Evolutionary conservation across 2,888 invertebrate species (phyloP).

Genomic region (Scaptodrosophila latifasciaeformis): DNA sequence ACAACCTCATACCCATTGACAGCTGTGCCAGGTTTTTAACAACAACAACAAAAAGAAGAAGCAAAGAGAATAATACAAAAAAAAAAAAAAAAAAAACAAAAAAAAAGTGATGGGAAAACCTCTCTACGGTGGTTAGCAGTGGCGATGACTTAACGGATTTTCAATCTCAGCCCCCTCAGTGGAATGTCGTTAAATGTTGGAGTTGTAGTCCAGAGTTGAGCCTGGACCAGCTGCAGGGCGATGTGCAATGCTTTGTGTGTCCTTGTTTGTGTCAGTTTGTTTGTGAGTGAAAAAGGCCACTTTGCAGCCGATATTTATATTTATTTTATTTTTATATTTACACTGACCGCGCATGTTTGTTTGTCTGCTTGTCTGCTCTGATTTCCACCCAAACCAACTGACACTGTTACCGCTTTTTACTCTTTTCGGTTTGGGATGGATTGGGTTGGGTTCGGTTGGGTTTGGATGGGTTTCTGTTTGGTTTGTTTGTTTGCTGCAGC

Average conservation of each 20-base stretch:
- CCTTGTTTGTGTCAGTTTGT: not conserved
- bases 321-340: constrained; percentile 65
- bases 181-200: constrained; percentile 1
- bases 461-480: constrained; percentile 12
- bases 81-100: constrained; percentile 11
- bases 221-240: constrained; percentile 7
- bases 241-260: not conserved
- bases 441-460: constrained; percentile 40
- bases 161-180: constrained; percentile 52
- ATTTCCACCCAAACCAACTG: too few relatives aligned
- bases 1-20: constrained; percentile 36
- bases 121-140: constrained; percentile 58
- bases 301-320: constrained; percentile 69
- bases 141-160: constrained; percentile 70
- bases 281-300: constrained; percentile 38
- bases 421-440: constrained; percentile 23
- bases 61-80: constrained; percentile 15
- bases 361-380: constrained; percentile 28
- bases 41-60: constrained; percentile 13
- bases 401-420: too few relatives aligned
- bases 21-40: constrained; percentile 17
- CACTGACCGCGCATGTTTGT: constrained; percentile 52
- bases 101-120: constrained; percentile 9
- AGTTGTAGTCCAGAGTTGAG: not conserved
- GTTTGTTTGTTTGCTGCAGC: constrained; percentile 19